Conservation (phyloP, 2,888 invertebrate species). For the Melanchra persicariae region DNA sequence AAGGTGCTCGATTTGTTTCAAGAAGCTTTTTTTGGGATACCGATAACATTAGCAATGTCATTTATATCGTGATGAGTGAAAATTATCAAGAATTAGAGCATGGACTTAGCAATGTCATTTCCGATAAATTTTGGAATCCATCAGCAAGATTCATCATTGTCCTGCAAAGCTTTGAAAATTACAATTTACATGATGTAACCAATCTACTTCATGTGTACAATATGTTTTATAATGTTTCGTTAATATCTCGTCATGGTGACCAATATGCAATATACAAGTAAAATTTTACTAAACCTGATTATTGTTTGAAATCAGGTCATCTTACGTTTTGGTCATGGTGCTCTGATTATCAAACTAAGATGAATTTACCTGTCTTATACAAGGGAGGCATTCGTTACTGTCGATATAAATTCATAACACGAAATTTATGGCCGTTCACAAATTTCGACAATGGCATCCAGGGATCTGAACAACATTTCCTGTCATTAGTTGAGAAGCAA, state of each 20-base stretch:
- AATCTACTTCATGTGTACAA: slow-evolving; percentile 60
- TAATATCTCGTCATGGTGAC: slow-evolving; percentile 30
- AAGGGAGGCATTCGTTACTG: slow-evolving; percentile 51
- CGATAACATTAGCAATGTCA: slow-evolving; percentile 56
- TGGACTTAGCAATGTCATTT: slow-evolving; percentile 56
- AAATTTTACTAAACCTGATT: slow-evolving; percentile 57
- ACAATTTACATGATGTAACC: slow-evolving; percentile 58
- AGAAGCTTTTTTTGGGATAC: slow-evolving; percentile 62
- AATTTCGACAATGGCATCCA: slow-evolving; percentile 58
- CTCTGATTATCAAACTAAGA: slow-evolving; percentile 32
- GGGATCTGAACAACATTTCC: slow-evolving; percentile 66
- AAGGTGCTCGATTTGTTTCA: slow-evolving; percentile 62
- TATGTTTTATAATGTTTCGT: slow-evolving; percentile 28
- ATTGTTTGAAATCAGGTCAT: slow-evolving; percentile 56
- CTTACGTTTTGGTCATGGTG: slow-evolving; percentile 45
- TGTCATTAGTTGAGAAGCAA: slow-evolving; percentile 63
- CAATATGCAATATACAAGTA: slow-evolving; percentile 54
- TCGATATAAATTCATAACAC: slow-evolving; percentile 63
- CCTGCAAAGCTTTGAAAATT: slow-evolving; percentile 53
- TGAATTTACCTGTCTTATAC: slow-evolving; percentile 2
- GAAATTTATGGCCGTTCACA: slow-evolving; percentile 68
- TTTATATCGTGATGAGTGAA: slow-evolving; percentile 66
- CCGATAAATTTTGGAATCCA: slow-evolving; percentile 73
- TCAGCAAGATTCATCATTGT: slow-evolving; percentile 70
- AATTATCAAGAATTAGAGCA: slow-evolving; percentile 62